Conservation (phyloP, 2,888 invertebrate species). For the Melolontha melolontha region DNA sequence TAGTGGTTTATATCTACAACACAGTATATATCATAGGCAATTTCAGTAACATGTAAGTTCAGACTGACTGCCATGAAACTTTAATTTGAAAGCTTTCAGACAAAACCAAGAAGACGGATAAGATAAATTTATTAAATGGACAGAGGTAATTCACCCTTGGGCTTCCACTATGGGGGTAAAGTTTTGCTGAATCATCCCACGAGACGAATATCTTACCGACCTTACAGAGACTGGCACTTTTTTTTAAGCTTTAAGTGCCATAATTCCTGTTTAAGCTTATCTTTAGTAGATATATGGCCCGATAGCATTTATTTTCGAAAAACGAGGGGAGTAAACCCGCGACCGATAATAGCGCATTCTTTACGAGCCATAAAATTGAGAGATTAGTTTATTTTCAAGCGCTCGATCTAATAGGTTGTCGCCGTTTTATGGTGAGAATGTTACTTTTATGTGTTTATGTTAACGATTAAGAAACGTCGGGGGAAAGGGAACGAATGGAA, state of each 20-base stretch:
- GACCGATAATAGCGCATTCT: conserved; percentile 47
- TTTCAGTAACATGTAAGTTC: background rate
- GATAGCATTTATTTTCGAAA: conserved; percentile 57
- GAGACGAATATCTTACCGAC: conserved; percentile 54
- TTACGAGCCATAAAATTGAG: conserved; percentile 57
- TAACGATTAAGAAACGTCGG: too few species aligned
- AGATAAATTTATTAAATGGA: conserved; percentile 57
- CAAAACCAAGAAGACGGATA: conserved; percentile 47
- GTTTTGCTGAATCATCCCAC: conserved; percentile 46
- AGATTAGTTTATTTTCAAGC: conserved; percentile 30
- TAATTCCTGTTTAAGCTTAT: conserved; percentile 60
- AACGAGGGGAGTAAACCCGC: conserved; percentile 3
- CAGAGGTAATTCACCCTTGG: conserved; percentile 57
- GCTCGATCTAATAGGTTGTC: conserved; percentile 5
- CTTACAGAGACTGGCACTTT: conserved; percentile 45
- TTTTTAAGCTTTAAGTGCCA: conserved; percentile 58
- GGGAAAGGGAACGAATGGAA: too few species aligned
- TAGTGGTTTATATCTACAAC: too few species aligned
- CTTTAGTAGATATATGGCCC: conserved; percentile 59
- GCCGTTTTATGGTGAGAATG: background rate
- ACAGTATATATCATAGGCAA: background rate
- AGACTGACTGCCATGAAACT: background rate
- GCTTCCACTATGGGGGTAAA: conserved; percentile 26
- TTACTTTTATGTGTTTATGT: background rate
- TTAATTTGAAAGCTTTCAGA: background rate